Evolutionary conservation across 1,140 invertebrate genomes (phyloP), one percentile per base, ranked within the genome.

Genomic region (Hylaeus anthracinus): DNA sequence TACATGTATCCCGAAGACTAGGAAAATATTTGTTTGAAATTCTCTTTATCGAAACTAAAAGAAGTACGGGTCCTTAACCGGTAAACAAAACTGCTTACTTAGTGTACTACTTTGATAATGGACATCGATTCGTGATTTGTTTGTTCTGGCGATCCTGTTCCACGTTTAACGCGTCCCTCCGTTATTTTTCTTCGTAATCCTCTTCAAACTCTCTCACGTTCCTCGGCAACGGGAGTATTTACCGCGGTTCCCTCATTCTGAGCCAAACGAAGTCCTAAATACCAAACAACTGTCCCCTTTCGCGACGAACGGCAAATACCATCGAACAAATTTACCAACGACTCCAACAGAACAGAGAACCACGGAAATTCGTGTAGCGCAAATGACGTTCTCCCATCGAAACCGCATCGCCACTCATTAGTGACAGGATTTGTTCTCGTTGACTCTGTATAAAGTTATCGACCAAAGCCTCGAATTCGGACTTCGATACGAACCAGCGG

Each of bases 291-390:
- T 72, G 53, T 55, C 58, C 58, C 48, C 48, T 43, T 51, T 53
- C 48, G 58, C 69, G 48, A 79, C 69, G 69, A 58, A 64, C 37
- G n/a, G 60, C 69, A 79, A 72, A 79, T 60, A 79, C 53, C 69
- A 72, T 79, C 58, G 76, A 79, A 79, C 76, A 76, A 76, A 76
- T 79, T 79, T 79, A 72, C 76, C 69, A 39, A 71, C 67, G 58
- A 64, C 69, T 64, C 48, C 39, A 2, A 43, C 3, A 56, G 26
- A 41, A 26, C 26, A 53, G 48, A 48, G 75, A 37, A 45, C 12
- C 41, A 8, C 43, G 12, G 64, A 63, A 78, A 78, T 78, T 71
- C 76, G 55, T 53, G 65, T 5, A 51, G 60, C 56, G 45, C 58
- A 41, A 78, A 72, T 69, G 56, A 51, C 14, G 48, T 12, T n/a